A percentile compares a stretch with the other conserved stretches of the same genome.
Conservation (phyloP, 1,140 invertebrate species). For the Diorhabda elongata region DNA sequence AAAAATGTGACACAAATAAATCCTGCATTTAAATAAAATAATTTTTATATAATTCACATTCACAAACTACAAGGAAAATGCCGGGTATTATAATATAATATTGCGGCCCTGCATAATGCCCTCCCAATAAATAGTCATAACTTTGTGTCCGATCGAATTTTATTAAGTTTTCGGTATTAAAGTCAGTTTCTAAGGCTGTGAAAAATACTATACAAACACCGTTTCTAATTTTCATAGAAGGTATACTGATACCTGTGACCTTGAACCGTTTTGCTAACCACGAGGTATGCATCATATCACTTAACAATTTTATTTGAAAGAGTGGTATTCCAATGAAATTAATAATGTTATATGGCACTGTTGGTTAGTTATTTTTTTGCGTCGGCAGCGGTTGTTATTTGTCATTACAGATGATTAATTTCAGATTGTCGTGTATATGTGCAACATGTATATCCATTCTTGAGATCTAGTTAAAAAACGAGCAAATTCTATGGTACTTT, state of each 20-base stretch:
- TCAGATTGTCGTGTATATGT: slow-evolving; percentile 17
- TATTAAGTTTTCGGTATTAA: no score
- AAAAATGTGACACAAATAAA: no score
- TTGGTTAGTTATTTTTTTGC: slow-evolving; percentile 9
- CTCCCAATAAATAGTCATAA: no score
- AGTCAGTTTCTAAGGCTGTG: no score
- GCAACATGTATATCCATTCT: background rate
- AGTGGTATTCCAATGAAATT: slow-evolving; percentile 14
- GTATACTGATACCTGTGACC: background rate
- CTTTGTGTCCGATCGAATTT: no score
- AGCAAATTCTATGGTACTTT: slow-evolving; percentile 12
- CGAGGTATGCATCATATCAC: slow-evolving; percentile 11
- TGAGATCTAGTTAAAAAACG: slow-evolving; percentile 13
- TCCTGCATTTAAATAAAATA: no score
- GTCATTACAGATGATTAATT: slow-evolving; percentile 19
- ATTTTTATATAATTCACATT: no score
- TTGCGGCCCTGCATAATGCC: no score
- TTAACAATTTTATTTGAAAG: slow-evolving; percentile 17
- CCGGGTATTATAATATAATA: no score
- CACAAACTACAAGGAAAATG: no score
- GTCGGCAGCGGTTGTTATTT: slow-evolving; percentile 17
- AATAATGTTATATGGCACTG: slow-evolving; percentile 16
- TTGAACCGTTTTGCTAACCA: slow-evolving; percentile 1
- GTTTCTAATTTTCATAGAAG: no score
- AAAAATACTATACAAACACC: no score